Evolutionary conservation across 2,797 vertebrate genomes (phyloP).

Genomic region (Coluber constrictor): DNA sequence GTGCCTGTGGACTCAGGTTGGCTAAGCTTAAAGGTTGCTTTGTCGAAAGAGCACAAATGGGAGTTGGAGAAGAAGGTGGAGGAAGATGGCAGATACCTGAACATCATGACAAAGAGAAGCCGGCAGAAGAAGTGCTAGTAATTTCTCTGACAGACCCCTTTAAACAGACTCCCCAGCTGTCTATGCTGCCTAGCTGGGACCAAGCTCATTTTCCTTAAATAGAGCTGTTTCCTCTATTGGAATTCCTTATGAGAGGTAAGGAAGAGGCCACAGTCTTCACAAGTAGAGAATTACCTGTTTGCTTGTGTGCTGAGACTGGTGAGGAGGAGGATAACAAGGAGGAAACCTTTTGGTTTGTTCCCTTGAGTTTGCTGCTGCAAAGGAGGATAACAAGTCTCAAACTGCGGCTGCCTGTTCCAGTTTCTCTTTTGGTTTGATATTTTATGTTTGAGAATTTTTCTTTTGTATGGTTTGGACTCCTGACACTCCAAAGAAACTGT

Average conservation of each 20-base stretch:
- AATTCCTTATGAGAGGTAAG: not conserved
- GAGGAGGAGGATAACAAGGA: not conserved
- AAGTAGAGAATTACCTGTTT: not conserved
- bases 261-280: not conserved
- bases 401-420: not conserved
- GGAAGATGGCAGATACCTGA: not conserved
- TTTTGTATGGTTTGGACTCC: not conserved
- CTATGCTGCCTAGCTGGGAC: not conserved
- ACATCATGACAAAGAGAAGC: not conserved
- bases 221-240: not conserved
- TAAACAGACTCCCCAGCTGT: not conserved
- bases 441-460: not conserved
- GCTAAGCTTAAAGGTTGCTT: not conserved
- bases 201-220: not conserved
- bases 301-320: not conserved
- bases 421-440: not conserved
- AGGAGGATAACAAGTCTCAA: not conserved
- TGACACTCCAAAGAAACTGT: not conserved
- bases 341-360: not conserved
- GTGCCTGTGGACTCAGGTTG: not conserved
- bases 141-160: not conserved
- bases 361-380: not conserved
- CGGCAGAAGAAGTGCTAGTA: not conserved
- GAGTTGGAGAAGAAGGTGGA: not conserved
- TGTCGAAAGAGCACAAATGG: not conserved